Evolutionary conservation across 2,113 vertebrate genomes (phyloP), one percentile per base, ranked within the genome.

Genomic region (Eupsittula cactorum): DNA sequence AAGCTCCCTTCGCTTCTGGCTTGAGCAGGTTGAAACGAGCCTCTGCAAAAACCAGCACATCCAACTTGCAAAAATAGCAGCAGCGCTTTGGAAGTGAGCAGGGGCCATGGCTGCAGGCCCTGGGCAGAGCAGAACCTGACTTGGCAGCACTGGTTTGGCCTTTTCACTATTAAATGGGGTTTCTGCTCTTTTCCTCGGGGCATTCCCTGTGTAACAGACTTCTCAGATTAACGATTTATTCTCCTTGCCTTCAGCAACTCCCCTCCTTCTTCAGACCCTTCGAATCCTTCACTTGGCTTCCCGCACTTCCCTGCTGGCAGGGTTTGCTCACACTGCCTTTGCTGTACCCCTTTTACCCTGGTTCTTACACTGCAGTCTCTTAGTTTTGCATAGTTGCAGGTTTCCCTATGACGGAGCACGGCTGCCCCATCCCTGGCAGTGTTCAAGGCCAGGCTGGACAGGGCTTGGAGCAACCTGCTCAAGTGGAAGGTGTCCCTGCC

Each of bases 21-120:
- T 57, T 47, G 18, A 35, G 87, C 8, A 0, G 77, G 87, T 78
- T 83, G 42, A 31, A 91, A 92, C 35, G 59, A 94, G 62, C 35
- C 92, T 39, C 90, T 84, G 88, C 65, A 68, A 47, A 83, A 85
- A 37, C 46, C 92, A 84, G 86, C 86, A 75, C 90, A 93, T 60
- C 44, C 88, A 39, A 78, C 82, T 16, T n/a, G 90, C 91, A 89
- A 90, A 94, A 81, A 88, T 35, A 96, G 82, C 82, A 92, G 83
- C 84, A 74, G 57, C 21, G 33, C 82, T 84, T 92, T 91, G 78
- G 82, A 93, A 95, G 73, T n/a, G 44, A 89, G 80, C 67, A 90
- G 89, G 82, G 92, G 81, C 87, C 9, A 4, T 60, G 81, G 85
- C 88, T 85, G 47, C 53, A 53, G 46, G 68, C 92, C 79, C 74